phyloP scores from a whole-genome alignment of 2,797 vertebrate genomes.

The Carcharodon carcharias region DNA sequence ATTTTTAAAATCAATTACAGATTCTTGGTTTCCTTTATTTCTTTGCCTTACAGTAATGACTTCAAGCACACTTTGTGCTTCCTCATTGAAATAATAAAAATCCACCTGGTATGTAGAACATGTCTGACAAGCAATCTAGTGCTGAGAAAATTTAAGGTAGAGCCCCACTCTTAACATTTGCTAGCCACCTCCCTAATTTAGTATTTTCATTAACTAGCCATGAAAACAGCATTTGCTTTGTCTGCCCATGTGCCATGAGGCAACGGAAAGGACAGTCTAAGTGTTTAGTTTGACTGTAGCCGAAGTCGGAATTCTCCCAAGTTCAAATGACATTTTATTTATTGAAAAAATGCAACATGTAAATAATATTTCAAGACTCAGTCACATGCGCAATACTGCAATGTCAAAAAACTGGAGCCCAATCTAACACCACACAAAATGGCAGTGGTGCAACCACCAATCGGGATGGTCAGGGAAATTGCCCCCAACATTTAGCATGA shows the following conservation, averaged over 20 bases:
- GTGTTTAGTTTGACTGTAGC: background rate
- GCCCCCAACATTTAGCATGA: background rate
- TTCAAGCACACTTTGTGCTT: background rate
- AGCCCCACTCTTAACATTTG: background rate
- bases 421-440: background rate
- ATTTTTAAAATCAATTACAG: background rate
- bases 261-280: no score
- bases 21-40: background rate
- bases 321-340: background rate
- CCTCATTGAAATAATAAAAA: background rate
- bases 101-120: background rate
- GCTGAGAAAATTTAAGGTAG: background rate
- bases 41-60: background rate
- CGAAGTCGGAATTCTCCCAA: background rate
- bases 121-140: background rate
- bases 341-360: background rate
- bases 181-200: background rate
- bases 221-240: no score
- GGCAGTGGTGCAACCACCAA: background rate
- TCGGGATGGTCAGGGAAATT: background rate
- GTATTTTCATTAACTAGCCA: no score
- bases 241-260: no score
- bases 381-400: background rate
- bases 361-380: background rate
- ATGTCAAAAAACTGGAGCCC: background rate